Base-by-base conservation (phyloP, 2,113 vertebrate species). In the Erythrocercus mccallii region DNA sequence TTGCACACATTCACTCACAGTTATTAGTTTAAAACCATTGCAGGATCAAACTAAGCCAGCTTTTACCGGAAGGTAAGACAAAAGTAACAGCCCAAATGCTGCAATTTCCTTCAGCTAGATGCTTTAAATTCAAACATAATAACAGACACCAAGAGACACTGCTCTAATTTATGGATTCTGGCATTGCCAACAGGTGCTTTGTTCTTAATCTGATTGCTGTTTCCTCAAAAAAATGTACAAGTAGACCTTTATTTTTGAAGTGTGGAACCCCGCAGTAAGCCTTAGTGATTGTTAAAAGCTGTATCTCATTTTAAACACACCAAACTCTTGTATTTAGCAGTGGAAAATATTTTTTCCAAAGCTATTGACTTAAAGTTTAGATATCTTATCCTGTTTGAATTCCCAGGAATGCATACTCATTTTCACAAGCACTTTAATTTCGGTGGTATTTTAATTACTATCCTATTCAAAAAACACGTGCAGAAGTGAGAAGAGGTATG, bases 61-160 rank as follows among this genome's bases (percentile, higher is more conserved):
- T 94, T 97, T 91, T 91, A 62, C 88, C 94, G 88, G 84, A 89
- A 96, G 69, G 76, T 51, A 69, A 88, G 84, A 92, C 88, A 97
- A 96, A 96, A 56, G 86, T 81, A 93, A 40, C 65, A 88, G 53
- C n/a, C 51, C 76, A 93, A 96, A 94, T 86, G 64, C 90, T 96
- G 79, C 93, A 97, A 95, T 94, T 97, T 95, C 73, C 79, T 93
- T 58, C 33, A 15, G 90, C 56, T 94, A 94, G 94, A 92, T 94
- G 88, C 94, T 97, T 97, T 94, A 97, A 91, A 97, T 97, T 96
- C 95, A 98, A 96, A 97, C 96, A 80, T 93, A 97, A 88, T 95
- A 97, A 95, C 85, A 97, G 96, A 95, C 82, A 91, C 86, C 86
- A 95, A 94, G 38, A 97, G 86, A 69, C 82, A 83, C 58, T 93